These are phyloP conservation scores for Dromius quadrimaculatus DNA, from an alignment of 2,888 invertebrate species.

Conservation along the genomic window DNA sequence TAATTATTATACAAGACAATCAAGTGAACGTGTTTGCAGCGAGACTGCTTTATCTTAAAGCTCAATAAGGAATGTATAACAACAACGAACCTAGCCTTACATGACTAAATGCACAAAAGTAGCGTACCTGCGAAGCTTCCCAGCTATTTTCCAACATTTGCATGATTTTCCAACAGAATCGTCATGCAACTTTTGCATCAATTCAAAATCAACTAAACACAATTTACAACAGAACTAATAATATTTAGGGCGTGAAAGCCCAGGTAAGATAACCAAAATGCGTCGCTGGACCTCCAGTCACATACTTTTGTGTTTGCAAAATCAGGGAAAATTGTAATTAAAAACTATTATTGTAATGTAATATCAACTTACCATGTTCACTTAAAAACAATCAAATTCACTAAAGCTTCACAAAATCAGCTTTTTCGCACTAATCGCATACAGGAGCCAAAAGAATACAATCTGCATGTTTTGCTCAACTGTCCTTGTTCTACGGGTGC, in stretches of 20 bases:
- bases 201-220: background rate
- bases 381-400: slow-evolving; percentile 26
- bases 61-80: slow-evolving; percentile 16
- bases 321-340: background rate
- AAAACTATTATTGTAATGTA: slow-evolving; percentile 1
- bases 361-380: slow-evolving; percentile 47
- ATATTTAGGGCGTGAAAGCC: slow-evolving; percentile 50
- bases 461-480: slow-evolving; percentile 52
- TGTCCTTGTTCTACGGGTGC: slow-evolving; percentile 52
- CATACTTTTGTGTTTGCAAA: slow-evolving; percentile 35
- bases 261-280: slow-evolving; percentile 51
- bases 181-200: background rate
- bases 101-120: slow-evolving; percentile 48
- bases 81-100: slow-evolving; percentile 50
- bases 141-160: no score
- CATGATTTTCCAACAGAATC: no score
- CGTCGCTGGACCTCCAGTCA: slow-evolving; percentile 36
- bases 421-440: slow-evolving; percentile 37
- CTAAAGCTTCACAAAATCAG: slow-evolving; percentile 28
- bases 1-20: background rate
- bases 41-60: no score
- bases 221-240: background rate
- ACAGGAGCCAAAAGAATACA: slow-evolving; percentile 41
- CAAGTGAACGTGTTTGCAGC: no score
- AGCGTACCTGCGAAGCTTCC: slow-evolving; percentile 6